Evolutionary conservation across 2,797 vertebrate genomes (phyloP).

Genomic region (Hipposideros larvatus): DNA sequence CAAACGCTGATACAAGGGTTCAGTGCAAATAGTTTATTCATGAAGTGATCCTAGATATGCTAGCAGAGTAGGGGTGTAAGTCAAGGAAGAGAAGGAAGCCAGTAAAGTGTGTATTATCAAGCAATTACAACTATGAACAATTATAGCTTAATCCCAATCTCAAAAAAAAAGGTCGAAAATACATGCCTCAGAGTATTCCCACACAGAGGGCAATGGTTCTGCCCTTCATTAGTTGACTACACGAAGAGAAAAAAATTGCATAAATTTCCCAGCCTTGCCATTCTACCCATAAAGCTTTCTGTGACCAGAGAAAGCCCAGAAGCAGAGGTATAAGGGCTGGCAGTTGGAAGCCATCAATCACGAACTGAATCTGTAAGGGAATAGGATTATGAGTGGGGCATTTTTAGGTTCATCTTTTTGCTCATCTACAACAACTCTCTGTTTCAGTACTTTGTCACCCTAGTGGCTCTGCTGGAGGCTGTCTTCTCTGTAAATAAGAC

Average conservation of each 20-base stretch:
- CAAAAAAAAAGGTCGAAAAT: not conserved
- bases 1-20: not conserved
- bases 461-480: not conserved
- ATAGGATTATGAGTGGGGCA: not conserved
- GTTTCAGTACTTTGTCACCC: not conserved
- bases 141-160: not conserved
- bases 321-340: not conserved
- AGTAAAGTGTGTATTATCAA: not conserved
- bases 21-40: not conserved
- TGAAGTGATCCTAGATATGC: not conserved
- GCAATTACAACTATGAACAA: not conserved
- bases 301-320: not conserved
- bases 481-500: not conserved
- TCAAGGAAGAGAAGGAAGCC: not conserved
- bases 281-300: not conserved
- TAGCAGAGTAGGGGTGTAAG: not conserved
- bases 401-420: not conserved
- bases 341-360: not conserved
- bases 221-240: not conserved
- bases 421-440: not conserved
- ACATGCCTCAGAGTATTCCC: not conserved
- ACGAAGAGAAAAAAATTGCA: not conserved
- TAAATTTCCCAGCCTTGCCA: not conserved
- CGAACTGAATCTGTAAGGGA: not conserved
- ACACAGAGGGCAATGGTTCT: not conserved